Percentiles rank a stretch among this genome's conserved stretches.
Evolutionary conservation across 2,797 vertebrate genomes (phyloP).

Genomic region (Lutjanus campechanus): DNA sequence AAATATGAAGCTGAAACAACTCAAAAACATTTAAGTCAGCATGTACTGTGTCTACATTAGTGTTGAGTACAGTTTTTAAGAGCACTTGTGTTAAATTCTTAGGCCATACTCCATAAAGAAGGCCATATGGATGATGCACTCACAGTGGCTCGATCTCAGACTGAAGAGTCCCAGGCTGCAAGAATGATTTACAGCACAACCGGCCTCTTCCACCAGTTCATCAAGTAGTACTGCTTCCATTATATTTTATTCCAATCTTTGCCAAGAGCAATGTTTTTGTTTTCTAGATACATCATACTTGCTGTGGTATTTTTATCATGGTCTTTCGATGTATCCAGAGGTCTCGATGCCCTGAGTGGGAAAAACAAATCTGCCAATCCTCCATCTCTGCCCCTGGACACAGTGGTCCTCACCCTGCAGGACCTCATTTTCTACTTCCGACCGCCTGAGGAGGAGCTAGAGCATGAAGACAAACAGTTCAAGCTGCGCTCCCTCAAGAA

Average conservation of each 20-base stretch:
- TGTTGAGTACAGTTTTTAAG: background rate
- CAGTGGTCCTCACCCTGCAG: constrained; percentile 92
- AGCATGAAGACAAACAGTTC: constrained; percentile 94
- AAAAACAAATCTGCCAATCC: constrained; percentile 89
- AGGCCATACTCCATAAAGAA: constrained; percentile 96
- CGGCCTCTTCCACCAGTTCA: constrained; percentile 93
- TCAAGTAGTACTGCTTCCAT: constrained; percentile 85
- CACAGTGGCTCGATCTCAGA: constrained; percentile 92
- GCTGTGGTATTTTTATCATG: background rate
- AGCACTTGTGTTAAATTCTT: constrained; percentile 26
- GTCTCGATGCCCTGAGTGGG: constrained; percentile 91
- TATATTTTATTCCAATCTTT: constrained; percentile 1
- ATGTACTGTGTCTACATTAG: background rate
- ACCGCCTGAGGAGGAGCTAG: constrained; percentile 92
- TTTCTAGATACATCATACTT: background rate
- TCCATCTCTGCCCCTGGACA: constrained; percentile 88
- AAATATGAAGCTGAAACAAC: background rate
- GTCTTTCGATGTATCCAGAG: constrained; percentile 75
- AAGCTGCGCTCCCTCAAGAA: constrained; percentile 95
- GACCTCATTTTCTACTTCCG: constrained; percentile 95
- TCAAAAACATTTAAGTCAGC: background rate
- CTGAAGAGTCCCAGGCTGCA: constrained; percentile 93
- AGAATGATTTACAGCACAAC: constrained; percentile 95
- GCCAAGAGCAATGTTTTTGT: background rate
- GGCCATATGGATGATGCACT: constrained; percentile 96